These are phyloP conservation scores for Rhodeus uyekii DNA, from an alignment of 2,797 vertebrate species.

Conservation along the genomic window DNA sequence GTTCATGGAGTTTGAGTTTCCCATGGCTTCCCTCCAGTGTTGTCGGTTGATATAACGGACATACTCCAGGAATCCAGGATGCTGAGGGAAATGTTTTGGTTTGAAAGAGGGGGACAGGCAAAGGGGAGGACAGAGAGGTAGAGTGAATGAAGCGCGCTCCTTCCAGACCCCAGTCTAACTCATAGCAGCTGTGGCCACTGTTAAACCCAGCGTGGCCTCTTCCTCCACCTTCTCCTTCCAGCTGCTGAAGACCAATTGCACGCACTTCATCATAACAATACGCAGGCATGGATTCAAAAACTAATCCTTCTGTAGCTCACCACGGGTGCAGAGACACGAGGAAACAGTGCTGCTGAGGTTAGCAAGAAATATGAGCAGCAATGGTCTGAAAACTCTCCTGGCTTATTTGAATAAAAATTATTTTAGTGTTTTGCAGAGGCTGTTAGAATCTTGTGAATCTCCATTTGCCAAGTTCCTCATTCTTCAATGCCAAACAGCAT, in stretches of 20 bases:
- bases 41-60: constrained; percentile 72
- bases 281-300: constrained; percentile 20
- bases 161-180: constrained; percentile 64
- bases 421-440: not conserved
- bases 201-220: constrained; percentile 46
- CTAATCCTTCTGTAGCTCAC: not conserved
- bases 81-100: constrained; percentile 73
- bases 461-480: not conserved
- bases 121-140: constrained; percentile 51
- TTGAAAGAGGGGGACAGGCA: constrained; percentile 65
- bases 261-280: constrained; percentile 35
- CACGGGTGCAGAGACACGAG: not conserved
- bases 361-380: not conserved
- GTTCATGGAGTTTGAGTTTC: constrained; percentile 65
- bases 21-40: constrained; percentile 69
- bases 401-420: not conserved
- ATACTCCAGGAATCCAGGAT: constrained; percentile 62
- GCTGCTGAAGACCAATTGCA: constrained; percentile 50
- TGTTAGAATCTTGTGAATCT: not conserved
- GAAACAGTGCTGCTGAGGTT: constrained; percentile 1
- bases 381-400: not conserved
- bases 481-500: not conserved
- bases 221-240: constrained; percentile 41
- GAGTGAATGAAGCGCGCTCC: constrained; percentile 51
- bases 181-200: constrained; percentile 71